Conservation (phyloP, 2,113 vertebrate genomes). For the Pimephales promelas region DNA sequence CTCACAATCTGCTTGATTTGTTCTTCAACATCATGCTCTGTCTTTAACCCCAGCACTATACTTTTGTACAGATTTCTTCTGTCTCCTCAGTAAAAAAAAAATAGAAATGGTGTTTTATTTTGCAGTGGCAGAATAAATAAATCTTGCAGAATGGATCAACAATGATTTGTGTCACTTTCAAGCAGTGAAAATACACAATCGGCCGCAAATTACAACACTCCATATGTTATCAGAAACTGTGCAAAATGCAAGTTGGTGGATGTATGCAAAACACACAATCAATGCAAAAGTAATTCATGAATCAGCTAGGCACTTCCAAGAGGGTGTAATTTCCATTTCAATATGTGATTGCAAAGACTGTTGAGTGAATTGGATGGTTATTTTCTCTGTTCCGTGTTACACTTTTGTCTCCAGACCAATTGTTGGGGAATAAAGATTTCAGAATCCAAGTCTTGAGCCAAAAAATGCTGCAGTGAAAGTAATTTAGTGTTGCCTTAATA, state of each 20-base stretch:
- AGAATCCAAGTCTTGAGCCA: neutral
- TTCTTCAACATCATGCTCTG: constrained; percentile 16
- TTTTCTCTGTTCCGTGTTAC: constrained; percentile 59
- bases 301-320: constrained; percentile 63
- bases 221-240: constrained; percentile 56
- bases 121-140: constrained; percentile 59
- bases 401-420: constrained; percentile 53
- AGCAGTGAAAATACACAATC: constrained; percentile 55
- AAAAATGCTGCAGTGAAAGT: constrained; percentile 10
- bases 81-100: neutral
- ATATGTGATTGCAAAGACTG: constrained; percentile 69
- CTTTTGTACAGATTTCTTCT: constrained; percentile 57
- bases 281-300: constrained; percentile 66
- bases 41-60: constrained; percentile 27
- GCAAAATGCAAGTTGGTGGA: constrained; percentile 51
- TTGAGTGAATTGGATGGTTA: constrained; percentile 65
- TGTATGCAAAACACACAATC: constrained; percentile 67
- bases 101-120: constrained; percentile 21
- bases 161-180: constrained; percentile 62
- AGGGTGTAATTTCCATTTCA: constrained; percentile 72
- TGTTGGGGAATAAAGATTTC: constrained; percentile 37
- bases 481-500: neutral
- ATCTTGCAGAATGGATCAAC: constrained; percentile 68
- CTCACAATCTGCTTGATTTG: constrained; percentile 32
- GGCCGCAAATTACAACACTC: constrained; percentile 55